Evolutionary conservation across 2,113 vertebrate genomes (phyloP), one percentile per base, ranked within the genome.

Genomic region (Aythya baeri): DNA sequence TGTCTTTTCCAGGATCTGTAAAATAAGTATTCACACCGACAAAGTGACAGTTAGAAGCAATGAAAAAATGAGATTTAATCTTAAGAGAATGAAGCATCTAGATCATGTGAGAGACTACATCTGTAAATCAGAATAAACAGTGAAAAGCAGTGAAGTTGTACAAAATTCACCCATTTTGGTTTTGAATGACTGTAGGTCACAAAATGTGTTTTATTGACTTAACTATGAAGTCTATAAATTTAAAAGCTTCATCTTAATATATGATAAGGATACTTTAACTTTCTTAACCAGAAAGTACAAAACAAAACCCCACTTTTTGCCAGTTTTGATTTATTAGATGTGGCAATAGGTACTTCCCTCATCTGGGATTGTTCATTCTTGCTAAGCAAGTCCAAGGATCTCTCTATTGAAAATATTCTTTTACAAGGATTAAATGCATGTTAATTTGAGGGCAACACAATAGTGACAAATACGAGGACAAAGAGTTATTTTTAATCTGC

Each of bases 1-100:
- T 89, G 34, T 90, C 94, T 83, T 91, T 96, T 79, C 92, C 94
- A 82, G 93, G 84, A 50, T 97, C 90, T 94, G 57, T 52, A 80
- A 94, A 89, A 63, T 23, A 93, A 49, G 32, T 17, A 62, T 73
- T 88, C 41, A 46, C 22, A 83, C 6, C 0, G 2, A 77, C 70
- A 31, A 75, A 54, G 22, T 55, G 26, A 43, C 26, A 49, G 27
- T 70, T 75, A 83, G 72, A 70, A 83, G 10, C 9, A 44, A 72
- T 67, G 34, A 88, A 96, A 92, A 1, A 16, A 21, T 50, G 9
- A 95, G 57, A 57, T 72, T 75, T 85, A 86, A 74, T 27, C 22
- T 44, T 77, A 58, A 54, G 10, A 88, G 22, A 43, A 90, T 38
- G 32, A 80, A 63, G 2, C 10, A 74, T 38, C 27, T 17, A 86